Percentiles rank a stretch among this genome's conserved stretches.
These are phyloP conservation scores for Hystrix cristata DNA, from an alignment of 2,113 vertebrate genomes.

Conservation along the genomic window DNA sequence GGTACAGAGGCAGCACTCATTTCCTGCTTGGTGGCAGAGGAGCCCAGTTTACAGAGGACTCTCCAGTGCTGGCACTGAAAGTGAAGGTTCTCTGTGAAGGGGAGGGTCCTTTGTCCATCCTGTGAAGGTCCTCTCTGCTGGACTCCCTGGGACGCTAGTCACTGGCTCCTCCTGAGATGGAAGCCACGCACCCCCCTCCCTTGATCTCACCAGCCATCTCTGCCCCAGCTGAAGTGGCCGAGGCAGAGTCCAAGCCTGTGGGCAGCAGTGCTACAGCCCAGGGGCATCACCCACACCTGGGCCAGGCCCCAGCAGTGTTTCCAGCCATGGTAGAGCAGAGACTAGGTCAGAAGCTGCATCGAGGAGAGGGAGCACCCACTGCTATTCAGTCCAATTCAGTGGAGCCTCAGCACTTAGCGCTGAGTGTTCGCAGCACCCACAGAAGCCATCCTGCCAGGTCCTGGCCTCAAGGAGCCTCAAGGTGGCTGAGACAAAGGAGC, in stretches of 20 bases:
- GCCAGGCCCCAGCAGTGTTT: background rate
- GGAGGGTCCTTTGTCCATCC: background rate
- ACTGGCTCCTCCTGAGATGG: background rate
- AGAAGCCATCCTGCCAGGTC: rapidly evolving
- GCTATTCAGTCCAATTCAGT: background rate
- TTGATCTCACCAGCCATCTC: background rate
- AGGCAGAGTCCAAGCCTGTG: background rate
- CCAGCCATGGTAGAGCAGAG: background rate
- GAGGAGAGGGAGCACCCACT: background rate
- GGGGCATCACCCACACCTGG: background rate
- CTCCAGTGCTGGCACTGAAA: background rate
- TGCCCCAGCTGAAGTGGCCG: background rate
- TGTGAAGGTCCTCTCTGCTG: background rate
- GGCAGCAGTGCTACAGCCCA: no score
- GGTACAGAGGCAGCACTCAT: background rate
- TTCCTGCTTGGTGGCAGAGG: no score
- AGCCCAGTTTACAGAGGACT: background rate
- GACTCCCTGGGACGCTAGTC: background rate
- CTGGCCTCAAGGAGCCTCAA: background rate
- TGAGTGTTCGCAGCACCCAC: background rate
- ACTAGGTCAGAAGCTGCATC: background rate
- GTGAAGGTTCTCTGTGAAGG: no score
- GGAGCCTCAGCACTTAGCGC: background rate
- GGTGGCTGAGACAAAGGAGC: background rate
- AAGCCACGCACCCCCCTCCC: background rate